These are phyloP conservation scores for Lasioglossum oenotherae DNA, from an alignment of 2,888 invertebrate species.

Conservation along the genomic window DNA sequence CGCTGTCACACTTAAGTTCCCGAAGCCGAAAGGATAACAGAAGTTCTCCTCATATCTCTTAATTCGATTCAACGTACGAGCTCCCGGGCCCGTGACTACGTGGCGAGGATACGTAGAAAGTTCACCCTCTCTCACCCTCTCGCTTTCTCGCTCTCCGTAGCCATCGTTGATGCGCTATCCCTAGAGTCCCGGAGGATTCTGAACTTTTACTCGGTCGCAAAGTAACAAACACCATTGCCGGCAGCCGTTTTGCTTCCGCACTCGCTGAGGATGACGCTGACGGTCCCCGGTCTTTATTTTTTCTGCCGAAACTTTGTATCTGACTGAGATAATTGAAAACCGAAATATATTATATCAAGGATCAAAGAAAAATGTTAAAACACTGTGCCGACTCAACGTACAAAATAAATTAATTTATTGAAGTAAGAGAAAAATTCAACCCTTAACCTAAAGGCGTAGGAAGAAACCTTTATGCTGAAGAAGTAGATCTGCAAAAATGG, in stretches of 20 bases:
- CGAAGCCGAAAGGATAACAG: conserved; percentile 47
- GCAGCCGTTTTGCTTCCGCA: neutral
- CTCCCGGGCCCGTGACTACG: conserved; percentile 35
- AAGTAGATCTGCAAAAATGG: neutral
- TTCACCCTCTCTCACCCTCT: neutral
- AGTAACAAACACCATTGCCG: conserved; percentile 33
- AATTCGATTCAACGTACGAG: conserved; percentile 54
- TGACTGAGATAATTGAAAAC: neutral
- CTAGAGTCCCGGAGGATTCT: conserved; percentile 12
- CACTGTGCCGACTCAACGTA: neutral
- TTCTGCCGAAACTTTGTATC: neutral
- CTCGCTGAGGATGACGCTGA: neutral
- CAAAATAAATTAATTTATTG: too few species aligned
- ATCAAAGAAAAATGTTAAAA: neutral
- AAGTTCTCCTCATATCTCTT: conserved; percentile 55
- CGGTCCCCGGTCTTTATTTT: neutral
- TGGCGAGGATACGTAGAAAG: conserved; percentile 48
- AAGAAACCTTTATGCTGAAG: neutral
- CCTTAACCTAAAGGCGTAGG: neutral
- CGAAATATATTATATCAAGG: too few species aligned
- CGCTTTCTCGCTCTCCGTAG: neutral
- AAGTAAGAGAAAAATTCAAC: too few species aligned
- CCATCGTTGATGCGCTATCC: neutral
- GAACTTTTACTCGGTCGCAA: conserved; percentile 25
- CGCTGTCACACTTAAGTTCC: conserved; percentile 38